These are phyloP conservation scores for Spongia lamella DNA, from an alignment of 37 sponge, comb jelly and placozoan genomes.

Conservation along the genomic window DNA sequence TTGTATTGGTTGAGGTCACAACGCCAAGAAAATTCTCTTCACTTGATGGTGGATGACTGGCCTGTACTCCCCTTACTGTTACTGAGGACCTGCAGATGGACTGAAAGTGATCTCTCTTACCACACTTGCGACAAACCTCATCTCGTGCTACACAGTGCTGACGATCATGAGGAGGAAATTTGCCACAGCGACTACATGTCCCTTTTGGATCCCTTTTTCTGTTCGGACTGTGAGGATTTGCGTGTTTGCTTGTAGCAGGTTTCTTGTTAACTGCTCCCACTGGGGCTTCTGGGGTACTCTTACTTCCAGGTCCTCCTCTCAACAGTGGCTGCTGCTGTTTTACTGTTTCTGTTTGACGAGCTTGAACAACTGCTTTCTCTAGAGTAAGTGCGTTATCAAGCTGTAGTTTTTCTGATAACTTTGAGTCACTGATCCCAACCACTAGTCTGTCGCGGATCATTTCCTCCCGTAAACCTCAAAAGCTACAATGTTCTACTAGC, in stretches of 20 bases:
- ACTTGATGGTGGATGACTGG: neutral
- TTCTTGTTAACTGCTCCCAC: too few species aligned
- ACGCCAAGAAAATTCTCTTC: constrained; percentile 3
- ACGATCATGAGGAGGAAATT: neutral
- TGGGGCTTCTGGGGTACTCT: too few species aligned
- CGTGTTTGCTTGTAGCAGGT: too few species aligned
- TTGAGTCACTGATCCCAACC: constrained; percentile 2
- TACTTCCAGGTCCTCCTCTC: too few species aligned
- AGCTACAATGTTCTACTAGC: constrained; percentile 17
- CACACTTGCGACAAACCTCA: neutral
- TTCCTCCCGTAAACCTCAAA: constrained; percentile 6
- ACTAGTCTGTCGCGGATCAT: constrained; percentile 12
- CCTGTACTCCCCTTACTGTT: neutral
- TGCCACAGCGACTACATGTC: constrained; percentile 9
- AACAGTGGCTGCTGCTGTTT: neutral
- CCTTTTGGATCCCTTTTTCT: too few species aligned
- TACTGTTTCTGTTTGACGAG: neutral
- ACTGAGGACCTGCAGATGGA: neutral
- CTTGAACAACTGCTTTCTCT: constrained; percentile 7
- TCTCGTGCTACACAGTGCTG: constrained; percentile 2
- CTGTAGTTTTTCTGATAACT: constrained; percentile 15
- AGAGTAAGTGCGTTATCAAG: constrained; percentile 1
- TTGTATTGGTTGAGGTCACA: too few species aligned
- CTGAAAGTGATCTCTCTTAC: neutral
- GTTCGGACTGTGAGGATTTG: too few species aligned